Percentiles rank a stretch among this genome's conserved stretches.
phyloP scores from a whole-genome alignment of 2,113 vertebrate species.

The Varanus salvator region DNA sequence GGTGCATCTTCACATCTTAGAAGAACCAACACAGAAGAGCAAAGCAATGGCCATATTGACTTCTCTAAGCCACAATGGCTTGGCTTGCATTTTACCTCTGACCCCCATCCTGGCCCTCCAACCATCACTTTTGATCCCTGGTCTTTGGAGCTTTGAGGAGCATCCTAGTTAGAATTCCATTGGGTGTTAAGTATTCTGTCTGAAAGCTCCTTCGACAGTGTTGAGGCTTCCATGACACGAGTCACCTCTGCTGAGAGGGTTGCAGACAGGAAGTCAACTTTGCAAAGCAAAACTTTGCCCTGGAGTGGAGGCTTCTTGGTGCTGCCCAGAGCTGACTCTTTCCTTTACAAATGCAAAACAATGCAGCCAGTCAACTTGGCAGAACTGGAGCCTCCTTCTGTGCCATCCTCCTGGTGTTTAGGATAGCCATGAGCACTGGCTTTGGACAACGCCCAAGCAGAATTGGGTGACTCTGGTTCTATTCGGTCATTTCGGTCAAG shows the following conservation, averaged over 20 bases:
- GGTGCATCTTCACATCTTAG: slow-evolving; percentile 19
- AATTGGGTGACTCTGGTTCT: too few species aligned
- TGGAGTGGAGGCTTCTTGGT: not conserved
- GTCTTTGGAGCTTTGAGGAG: not conserved
- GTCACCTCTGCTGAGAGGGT: too few species aligned
- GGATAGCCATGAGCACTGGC: not conserved
- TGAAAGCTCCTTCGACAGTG: not conserved
- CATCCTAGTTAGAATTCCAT: not conserved
- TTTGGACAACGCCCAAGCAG: too few species aligned
- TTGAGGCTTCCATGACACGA: too few species aligned
- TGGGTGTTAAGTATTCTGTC: not conserved
- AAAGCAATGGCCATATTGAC: not conserved
- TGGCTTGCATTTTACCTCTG: accelerated
- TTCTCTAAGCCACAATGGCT: not conserved
- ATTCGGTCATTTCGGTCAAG: too few species aligned
- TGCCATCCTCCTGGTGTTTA: not conserved
- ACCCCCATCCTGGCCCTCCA: not conserved
- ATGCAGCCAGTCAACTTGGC: not conserved
- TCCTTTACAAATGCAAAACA: not conserved
- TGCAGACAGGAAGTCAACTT: not conserved
- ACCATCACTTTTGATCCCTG: too few species aligned
- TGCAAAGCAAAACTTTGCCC: not conserved
- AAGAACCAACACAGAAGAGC: slow-evolving; percentile 1
- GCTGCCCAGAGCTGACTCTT: not conserved
- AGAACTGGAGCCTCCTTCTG: not conserved